A percentile compares a stretch with the other conserved stretches of the same genome.
These are phyloP conservation scores for Zelostemma sp. DNA, from an alignment of 1,140 invertebrate genomes.

Conservation along the genomic window DNA sequence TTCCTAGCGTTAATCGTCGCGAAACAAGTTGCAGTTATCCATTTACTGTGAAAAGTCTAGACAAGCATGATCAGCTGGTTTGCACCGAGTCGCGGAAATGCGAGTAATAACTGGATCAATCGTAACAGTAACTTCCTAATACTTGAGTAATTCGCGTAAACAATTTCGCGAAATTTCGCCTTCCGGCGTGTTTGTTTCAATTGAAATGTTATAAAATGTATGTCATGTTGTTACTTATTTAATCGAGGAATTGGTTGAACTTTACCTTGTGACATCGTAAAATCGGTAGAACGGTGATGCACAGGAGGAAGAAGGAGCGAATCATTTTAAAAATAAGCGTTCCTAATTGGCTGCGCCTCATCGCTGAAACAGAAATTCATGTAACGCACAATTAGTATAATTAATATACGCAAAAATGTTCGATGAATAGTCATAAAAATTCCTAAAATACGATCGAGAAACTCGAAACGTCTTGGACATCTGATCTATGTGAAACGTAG, in stretches of 20 bases:
- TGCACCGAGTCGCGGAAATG: slow-evolving; percentile 40
- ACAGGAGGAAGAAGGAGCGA: slow-evolving; percentile 67
- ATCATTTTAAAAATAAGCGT: slow-evolving; percentile 68
- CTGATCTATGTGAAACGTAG: too few species aligned
- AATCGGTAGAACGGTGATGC: slow-evolving; percentile 66
- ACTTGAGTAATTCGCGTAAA: slow-evolving; percentile 36
- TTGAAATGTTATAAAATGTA: too few species aligned
- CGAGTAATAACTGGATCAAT: slow-evolving; percentile 35
- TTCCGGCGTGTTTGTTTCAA: too few species aligned
- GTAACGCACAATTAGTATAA: slow-evolving; percentile 5
- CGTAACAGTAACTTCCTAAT: slow-evolving; percentile 40
- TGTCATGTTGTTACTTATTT: too few species aligned
- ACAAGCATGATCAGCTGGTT: slow-evolving; percentile 33
- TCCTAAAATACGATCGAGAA: background rate
- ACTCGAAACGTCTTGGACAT: too few species aligned
- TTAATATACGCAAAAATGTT: slow-evolving; percentile 5
- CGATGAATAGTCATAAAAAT: background rate
- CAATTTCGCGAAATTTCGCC: too few species aligned
- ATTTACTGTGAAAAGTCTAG: slow-evolving; percentile 46
- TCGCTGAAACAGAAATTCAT: slow-evolving; percentile 62
- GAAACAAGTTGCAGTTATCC: slow-evolving; percentile 39
- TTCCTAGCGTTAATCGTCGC: slow-evolving; percentile 42
- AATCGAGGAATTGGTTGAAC: background rate
- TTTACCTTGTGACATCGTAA: slow-evolving; percentile 69
- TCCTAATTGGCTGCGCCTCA: slow-evolving; percentile 68